A percentile compares a stretch with the other conserved stretches of the same genome.
Evolutionary conservation across 2,113 vertebrate species (phyloP).

Genomic region (Miniopterus natalensis): DNA sequence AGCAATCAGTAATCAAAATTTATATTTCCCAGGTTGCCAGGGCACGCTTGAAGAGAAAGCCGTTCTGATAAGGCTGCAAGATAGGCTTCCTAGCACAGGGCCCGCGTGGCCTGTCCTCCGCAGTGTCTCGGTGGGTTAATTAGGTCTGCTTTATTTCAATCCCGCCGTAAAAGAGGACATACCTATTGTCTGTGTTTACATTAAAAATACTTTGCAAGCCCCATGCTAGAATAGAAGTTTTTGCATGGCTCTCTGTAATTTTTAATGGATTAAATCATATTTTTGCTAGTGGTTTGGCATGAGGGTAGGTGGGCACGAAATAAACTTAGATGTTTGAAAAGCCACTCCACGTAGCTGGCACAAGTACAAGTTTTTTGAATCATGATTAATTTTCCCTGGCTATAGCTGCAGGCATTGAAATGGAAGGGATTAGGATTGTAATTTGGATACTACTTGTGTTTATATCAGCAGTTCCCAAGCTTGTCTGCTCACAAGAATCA

Average conservation of each 20-base stretch:
- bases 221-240: slow-evolving; percentile 60
- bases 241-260: background rate
- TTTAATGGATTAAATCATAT: slow-evolving; percentile 65
- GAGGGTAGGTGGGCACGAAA: slow-evolving; percentile 44
- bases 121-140: slow-evolving; percentile 78
- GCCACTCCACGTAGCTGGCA: background rate
- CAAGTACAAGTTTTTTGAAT: slow-evolving; percentile 50
- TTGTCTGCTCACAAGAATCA: slow-evolving; percentile 5
- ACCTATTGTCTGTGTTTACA: slow-evolving; percentile 79
- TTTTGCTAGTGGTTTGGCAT: slow-evolving; percentile 56
- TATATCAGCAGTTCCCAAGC: slow-evolving; percentile 16
- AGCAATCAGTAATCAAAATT: slow-evolving; percentile 85
- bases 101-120: slow-evolving; percentile 31
- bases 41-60: slow-evolving; percentile 65
- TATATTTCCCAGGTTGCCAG: slow-evolving; percentile 76
- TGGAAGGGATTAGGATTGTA: slow-evolving; percentile 69
- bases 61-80: slow-evolving; percentile 50
- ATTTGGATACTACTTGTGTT: slow-evolving; percentile 73
- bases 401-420: slow-evolving; percentile 61
- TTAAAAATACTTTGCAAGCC: slow-evolving; percentile 75
- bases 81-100: slow-evolving; percentile 44
- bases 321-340: slow-evolving; percentile 66
- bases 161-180: slow-evolving; percentile 74
- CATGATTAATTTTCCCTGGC: slow-evolving; percentile 70
- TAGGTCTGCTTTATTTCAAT: slow-evolving; percentile 82